These are phyloP conservation scores for Sorex maritimensis DNA, from an alignment of 2,797 vertebrate species.

Conservation along the genomic window DNA sequence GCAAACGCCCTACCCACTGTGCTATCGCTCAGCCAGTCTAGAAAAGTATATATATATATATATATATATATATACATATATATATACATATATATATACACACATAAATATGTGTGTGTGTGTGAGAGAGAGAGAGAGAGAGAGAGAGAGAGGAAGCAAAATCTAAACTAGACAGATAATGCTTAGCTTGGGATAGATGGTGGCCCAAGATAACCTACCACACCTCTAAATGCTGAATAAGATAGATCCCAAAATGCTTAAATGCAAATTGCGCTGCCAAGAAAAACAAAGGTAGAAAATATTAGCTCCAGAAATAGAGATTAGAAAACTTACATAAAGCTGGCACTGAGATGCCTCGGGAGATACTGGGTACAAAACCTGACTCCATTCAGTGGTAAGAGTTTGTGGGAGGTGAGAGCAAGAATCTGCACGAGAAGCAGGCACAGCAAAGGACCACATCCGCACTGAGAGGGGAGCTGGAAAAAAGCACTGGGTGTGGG, in stretches of 20 bases:
- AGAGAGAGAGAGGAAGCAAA: background rate
- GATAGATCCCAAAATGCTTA: background rate
- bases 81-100: no score
- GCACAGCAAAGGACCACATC: background rate
- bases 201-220: background rate
- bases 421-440: background rate
- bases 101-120: no score
- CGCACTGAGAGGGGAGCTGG: background rate
- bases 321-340: background rate
- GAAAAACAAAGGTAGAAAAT: constrained; percentile 21
- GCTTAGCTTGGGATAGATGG: background rate
- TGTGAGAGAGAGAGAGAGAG: background rate
- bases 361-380: background rate
- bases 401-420: background rate
- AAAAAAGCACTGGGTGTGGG: background rate
- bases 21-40: no score
- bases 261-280: background rate
- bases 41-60: no score
- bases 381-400: background rate
- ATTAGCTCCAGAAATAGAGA: constrained; percentile 13
- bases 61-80: no score
- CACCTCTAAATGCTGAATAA: background rate
- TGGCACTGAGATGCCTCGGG: background rate
- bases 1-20: no score
- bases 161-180: background rate